Base-by-base conservation (phyloP, 2,113 vertebrate species). In the Atlantisia rogersi region DNA sequence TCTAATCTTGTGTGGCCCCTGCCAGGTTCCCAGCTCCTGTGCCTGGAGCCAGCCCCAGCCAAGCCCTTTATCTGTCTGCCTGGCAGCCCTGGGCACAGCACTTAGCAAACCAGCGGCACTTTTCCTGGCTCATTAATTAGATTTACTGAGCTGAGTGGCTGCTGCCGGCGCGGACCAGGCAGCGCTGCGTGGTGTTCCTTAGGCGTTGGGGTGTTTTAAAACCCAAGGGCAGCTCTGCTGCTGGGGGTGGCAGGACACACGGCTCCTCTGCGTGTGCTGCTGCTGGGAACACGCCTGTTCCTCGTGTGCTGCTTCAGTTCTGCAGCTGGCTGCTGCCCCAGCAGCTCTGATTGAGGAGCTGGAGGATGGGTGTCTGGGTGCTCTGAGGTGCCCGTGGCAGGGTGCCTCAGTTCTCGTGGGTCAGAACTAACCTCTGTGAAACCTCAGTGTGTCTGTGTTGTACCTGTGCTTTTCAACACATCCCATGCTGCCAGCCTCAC, bases 21-120 rank as follows among this genome's bases (percentile, higher is more conserved):
- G 96, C 94, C 92, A 96, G 95, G 91, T 96, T 97, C 96, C 96
- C 95, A 96, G 94, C 92, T 96, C 80, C 65, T 88, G 65, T 89
- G 90, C 80, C 91, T 94, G 95, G 87, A 94, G 80, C 10, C 42
- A 59, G 56, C 92, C 68, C 83, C 90, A 69, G 88, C 74, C 73
- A 76, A 96, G 94, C 82, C 95, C 91, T 96, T 97, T 95, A 97
- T 96, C 95, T 97, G 95, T 96, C 96, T 97, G 67, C 94, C 94
- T 97, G 96, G 96, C 96, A 97, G 74, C 75, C 69, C 73, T 28
- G 70, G 75, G 58, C 6, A 21, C 92, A 95, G 88, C 16, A 84
- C 78, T 93, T 90, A 93, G 88, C 68, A 94, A 94, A 95, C 29
- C 37, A 93, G 40, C 82, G 84, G 75, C 92, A 89, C 40, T 93